These are phyloP conservation scores for Chrosomus eos DNA, from an alignment of 2,797 vertebrate species.

Conservation along the genomic window DNA sequence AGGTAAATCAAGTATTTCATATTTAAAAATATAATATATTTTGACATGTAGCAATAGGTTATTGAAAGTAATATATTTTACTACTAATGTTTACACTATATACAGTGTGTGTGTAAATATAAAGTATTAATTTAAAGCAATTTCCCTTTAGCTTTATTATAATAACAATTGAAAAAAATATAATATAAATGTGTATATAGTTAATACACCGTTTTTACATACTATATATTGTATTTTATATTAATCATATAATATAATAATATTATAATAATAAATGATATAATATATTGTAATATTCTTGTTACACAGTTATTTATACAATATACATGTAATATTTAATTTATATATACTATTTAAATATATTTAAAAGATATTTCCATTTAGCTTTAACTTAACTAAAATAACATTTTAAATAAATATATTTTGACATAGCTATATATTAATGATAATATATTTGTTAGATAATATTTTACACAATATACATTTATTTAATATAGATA, in stretches of 20 bases:
- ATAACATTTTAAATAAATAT: background rate
- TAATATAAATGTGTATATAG: background rate
- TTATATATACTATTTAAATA: background rate
- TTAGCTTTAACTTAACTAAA: background rate
- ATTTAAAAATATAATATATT: background rate
- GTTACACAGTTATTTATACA: background rate
- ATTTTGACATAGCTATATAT: background rate
- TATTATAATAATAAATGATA: background rate
- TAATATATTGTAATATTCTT: background rate
- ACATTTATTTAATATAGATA: too few relatives aligned
- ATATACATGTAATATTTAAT: background rate
- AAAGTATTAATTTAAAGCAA: background rate
- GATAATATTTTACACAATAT: too few relatives aligned
- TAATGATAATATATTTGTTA: background rate
- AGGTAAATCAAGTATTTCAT: constrained; percentile 64
- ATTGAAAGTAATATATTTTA: background rate
- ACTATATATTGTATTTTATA: background rate
- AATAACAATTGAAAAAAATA: background rate
- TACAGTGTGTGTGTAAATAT: background rate
- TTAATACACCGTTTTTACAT: background rate
- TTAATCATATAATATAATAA: background rate
- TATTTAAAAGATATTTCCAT: background rate
- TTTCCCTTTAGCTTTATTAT: background rate
- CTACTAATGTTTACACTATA: too few relatives aligned
- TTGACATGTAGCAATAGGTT: background rate